Evolutionary conservation across 2,888 invertebrate genomes (phyloP).

Genomic region (Coremacera marginata): DNA sequence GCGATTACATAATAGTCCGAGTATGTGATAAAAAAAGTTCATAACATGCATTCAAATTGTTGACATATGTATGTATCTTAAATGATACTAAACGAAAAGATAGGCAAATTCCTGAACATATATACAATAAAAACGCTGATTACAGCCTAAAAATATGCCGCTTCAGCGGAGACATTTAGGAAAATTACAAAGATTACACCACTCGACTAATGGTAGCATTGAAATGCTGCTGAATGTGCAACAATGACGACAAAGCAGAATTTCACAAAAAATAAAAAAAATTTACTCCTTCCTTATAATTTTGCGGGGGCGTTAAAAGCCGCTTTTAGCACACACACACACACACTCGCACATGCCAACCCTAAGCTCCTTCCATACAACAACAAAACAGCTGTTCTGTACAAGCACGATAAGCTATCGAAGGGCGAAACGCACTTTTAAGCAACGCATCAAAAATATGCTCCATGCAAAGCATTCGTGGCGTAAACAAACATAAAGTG

Average conservation of each 20-base stretch:
- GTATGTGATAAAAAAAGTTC: background rate
- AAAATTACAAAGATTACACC: background rate
- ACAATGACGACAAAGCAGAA: constrained; percentile 1
- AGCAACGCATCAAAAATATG: too few species aligned
- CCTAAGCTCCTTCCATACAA: background rate
- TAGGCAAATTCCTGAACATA: too few species aligned
- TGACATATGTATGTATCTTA: too few species aligned
- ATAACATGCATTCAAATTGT: background rate
- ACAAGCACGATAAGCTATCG: too few species aligned
- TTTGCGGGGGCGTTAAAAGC: background rate
- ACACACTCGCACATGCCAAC: background rate
- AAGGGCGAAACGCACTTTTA: too few species aligned
- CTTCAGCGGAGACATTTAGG: background rate
- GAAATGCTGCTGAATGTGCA: background rate
- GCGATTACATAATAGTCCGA: background rate
- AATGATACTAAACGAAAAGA: too few species aligned
- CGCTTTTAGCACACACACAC: background rate
- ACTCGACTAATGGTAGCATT: background rate
- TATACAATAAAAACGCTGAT: background rate
- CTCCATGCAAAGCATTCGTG: too few species aligned
- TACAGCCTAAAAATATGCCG: background rate
- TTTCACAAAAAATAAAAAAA: background rate
- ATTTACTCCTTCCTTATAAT: background rate
- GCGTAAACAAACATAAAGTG: too few species aligned
- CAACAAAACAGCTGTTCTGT: constrained; percentile 16